Evolutionary conservation across 2,888 invertebrate species (phyloP).

Genomic region (Callyntrura sp.): DNA sequence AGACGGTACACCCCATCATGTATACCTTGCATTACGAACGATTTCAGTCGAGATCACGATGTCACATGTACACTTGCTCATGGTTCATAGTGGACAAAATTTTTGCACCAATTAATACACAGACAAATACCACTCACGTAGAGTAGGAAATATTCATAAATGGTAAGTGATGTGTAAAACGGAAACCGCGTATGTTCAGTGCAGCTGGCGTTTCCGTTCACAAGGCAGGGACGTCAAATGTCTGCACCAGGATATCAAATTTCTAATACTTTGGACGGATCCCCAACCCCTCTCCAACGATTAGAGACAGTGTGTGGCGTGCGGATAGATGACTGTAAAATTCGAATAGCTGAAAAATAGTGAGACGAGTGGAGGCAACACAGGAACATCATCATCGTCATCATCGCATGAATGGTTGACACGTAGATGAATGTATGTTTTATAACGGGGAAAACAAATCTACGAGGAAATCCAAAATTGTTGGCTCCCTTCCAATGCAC

Average conservation of each 20-base stretch:
- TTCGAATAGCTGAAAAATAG: conserved; percentile 1
- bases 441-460: conserved; percentile 31
- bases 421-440: not conserved
- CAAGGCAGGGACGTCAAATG: conserved; percentile 4
- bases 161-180: not conserved
- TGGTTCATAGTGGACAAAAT: not conserved
- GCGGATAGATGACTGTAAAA: conserved; percentile 1
- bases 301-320: not conserved
- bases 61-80: not conserved
- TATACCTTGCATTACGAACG: no score
- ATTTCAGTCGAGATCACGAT: no score
- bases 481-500: conserved; percentile 72
- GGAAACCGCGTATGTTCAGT: not conserved
- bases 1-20: not conserved
- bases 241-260: conserved; percentile 27
- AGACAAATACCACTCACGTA: not conserved
- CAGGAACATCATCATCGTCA: not conserved
- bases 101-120: conserved; percentile 7
- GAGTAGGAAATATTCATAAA: not conserved
- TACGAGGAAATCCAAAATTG: conserved; percentile 55
- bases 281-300: not conserved
- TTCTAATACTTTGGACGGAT: conserved; percentile 1
- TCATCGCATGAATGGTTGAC: not conserved
- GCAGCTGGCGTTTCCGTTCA: no score
- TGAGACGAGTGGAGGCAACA: not conserved